Evolutionary conservation across 64 coral and sea anemone species (phyloP).

Genomic region (Hydrozoanthus tunicans): DNA sequence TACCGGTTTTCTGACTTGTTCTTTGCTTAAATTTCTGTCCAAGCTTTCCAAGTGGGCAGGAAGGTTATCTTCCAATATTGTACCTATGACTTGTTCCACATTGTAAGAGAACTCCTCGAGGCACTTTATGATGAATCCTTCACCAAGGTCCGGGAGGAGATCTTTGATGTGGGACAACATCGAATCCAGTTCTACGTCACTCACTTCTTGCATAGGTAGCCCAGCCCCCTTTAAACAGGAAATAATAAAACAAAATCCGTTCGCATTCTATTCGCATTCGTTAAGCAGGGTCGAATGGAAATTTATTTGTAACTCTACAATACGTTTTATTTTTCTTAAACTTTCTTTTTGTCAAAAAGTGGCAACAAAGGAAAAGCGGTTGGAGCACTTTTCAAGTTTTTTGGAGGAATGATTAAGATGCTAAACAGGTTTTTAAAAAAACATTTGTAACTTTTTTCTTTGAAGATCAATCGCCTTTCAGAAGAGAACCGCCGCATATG

Average conservation of each 20-base stretch:
- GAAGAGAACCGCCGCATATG: no score
- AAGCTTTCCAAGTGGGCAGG: constrained; percentile 59
- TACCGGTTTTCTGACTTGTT: constrained; percentile 24
- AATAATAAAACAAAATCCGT: background rate
- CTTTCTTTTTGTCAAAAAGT: no score
- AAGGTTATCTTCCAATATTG: constrained; percentile 76
- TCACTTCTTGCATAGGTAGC: constrained; percentile 22
- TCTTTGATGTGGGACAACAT: constrained; percentile 90
- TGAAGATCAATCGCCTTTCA: no score
- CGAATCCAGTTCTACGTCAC: constrained; percentile 85
- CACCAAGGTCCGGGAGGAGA: constrained; percentile 79
- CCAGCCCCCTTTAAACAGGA: constrained; percentile 17
- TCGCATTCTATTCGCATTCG: no score
- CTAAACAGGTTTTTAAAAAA: no score
- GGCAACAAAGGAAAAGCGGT: no score
- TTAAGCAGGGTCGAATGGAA: no score
- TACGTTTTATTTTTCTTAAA: no score
- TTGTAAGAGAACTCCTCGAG: constrained; percentile 85
- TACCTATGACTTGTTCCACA: constrained; percentile 77
- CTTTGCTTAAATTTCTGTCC: constrained; percentile 74
- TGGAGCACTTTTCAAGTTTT: no score
- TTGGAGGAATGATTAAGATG: no score
- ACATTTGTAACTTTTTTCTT: no score
- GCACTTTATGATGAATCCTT: constrained; percentile 92
- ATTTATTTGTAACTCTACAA: no score